These are phyloP conservation scores for Pristionchus fissidentatus DNA, from an alignment of 2,888 invertebrate species.

Conservation along the genomic window DNA sequence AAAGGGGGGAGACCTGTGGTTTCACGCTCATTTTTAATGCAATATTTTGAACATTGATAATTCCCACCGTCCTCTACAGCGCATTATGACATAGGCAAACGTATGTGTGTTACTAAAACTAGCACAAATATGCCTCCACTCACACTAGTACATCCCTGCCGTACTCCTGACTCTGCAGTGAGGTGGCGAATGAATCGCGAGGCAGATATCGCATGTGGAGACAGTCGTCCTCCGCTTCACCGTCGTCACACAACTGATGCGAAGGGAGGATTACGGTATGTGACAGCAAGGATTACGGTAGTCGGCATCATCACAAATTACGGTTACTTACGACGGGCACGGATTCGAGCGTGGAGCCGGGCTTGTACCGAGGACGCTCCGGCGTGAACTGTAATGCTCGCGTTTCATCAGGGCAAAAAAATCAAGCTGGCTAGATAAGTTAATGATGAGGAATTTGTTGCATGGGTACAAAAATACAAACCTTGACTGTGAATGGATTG, in stretches of 20 bases:
- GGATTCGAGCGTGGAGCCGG: background rate
- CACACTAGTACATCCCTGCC: constrained; percentile 17
- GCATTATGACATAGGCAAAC: too few relatives aligned
- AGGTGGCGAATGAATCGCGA: background rate
- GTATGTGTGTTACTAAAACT: too few relatives aligned
- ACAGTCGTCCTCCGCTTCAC: background rate
- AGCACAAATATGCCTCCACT: too few relatives aligned
- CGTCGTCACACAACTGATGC: background rate
- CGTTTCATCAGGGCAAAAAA: too few relatives aligned
- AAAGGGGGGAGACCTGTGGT: too few relatives aligned
- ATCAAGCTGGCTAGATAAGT: background rate
- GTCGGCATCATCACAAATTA: background rate
- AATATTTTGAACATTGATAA: too few relatives aligned
- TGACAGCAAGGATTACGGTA: too few relatives aligned
- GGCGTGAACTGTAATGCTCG: background rate
- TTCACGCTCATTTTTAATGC: too few relatives aligned
- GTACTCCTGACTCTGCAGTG: background rate
- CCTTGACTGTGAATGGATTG: constrained; percentile 33
- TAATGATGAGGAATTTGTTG: background rate
- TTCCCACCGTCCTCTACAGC: too few relatives aligned
- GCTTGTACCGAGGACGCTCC: background rate
- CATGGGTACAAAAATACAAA: background rate
- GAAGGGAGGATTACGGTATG: background rate
- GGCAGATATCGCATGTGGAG: constrained; percentile 6
- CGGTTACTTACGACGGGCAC: background rate